Evolutionary conservation across 2,888 invertebrate species (phyloP).

Genomic region (Adineta ricciae): DNA sequence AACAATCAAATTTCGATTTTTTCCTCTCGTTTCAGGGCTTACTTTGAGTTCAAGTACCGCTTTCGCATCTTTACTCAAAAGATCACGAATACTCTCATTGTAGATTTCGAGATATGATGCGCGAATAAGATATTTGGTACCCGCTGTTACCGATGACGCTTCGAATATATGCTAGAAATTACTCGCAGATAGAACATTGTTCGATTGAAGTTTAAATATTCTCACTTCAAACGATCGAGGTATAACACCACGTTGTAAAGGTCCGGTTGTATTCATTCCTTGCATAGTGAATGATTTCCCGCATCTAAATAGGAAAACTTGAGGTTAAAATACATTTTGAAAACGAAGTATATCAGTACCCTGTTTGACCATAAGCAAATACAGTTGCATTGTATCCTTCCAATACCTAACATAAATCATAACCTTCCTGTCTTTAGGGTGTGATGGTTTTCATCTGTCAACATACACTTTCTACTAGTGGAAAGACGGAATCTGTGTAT

Average conservation of each 20-base stretch:
- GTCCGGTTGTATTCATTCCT: conserved; percentile 55
- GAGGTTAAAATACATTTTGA: neutral
- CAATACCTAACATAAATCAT: conserved; percentile 57
- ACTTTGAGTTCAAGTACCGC: conserved; percentile 57
- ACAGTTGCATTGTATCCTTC: conserved; percentile 86
- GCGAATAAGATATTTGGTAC: conserved; percentile 65
- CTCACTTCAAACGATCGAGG: conserved; percentile 50
- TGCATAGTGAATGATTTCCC: conserved; percentile 85
- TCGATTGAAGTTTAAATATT: neutral
- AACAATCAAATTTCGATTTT: neutral
- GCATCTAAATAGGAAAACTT: conserved; percentile 50
- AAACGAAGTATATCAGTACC: conserved; percentile 43
- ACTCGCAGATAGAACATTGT: conserved; percentile 42
- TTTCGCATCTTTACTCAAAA: conserved; percentile 58
- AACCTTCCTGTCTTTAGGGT: neutral
- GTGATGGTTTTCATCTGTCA: no score
- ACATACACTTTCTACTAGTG: conserved; percentile 63
- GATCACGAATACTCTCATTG: conserved; percentile 67
- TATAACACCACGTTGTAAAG: conserved; percentile 57
- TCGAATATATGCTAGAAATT: conserved; percentile 81
- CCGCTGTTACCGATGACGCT: conserved; percentile 57
- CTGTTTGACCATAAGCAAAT: conserved; percentile 84
- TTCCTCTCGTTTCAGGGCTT: neutral
- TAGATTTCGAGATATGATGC: conserved; percentile 74
- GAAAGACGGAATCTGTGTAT: conserved; percentile 75